Evolutionary conservation across 2,888 invertebrate species (phyloP).

Genomic region (Drosophila atripex): DNA sequence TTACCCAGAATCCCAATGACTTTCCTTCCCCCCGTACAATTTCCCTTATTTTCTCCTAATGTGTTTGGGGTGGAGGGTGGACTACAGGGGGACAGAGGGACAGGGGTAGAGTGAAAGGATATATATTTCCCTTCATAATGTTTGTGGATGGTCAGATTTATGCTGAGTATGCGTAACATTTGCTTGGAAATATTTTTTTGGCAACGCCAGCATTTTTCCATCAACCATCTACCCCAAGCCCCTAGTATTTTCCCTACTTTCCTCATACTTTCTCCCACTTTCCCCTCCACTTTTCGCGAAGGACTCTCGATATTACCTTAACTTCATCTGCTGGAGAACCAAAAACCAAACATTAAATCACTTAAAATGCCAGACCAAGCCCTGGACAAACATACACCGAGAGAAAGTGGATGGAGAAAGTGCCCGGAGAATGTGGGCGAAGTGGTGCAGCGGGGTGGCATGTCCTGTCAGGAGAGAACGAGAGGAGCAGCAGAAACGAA

Average conservation of each 20-base stretch:
- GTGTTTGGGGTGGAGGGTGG: background rate
- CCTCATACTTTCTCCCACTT: background rate
- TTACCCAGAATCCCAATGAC: background rate
- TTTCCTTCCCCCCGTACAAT: background rate
- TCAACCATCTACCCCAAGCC: background rate
- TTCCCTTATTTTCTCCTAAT: background rate
- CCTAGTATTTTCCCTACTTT: background rate
- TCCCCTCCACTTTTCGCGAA: background rate
- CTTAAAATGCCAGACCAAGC: constrained; percentile 74
- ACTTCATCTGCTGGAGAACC: constrained; percentile 54
- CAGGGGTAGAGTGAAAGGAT: no score
- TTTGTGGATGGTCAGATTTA: constrained; percentile 63
- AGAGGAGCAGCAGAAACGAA: no score
- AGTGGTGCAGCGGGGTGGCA: no score
- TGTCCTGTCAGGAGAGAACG: background rate
- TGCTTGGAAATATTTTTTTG: constrained; percentile 54
- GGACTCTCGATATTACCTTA: constrained; percentile 28
- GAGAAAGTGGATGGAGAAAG: constrained; percentile 3
- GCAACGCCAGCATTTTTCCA: constrained; percentile 42
- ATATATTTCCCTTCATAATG: constrained; percentile 35
- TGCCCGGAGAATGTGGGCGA: background rate
- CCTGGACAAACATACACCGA: constrained; percentile 65
- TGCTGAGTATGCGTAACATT: constrained; percentile 74
- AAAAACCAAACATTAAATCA: constrained; percentile 80
- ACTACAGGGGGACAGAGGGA: background rate